Evolutionary conservation across 2,888 invertebrate genomes (phyloP).

Genomic region (Hanleya hanleyi): DNA sequence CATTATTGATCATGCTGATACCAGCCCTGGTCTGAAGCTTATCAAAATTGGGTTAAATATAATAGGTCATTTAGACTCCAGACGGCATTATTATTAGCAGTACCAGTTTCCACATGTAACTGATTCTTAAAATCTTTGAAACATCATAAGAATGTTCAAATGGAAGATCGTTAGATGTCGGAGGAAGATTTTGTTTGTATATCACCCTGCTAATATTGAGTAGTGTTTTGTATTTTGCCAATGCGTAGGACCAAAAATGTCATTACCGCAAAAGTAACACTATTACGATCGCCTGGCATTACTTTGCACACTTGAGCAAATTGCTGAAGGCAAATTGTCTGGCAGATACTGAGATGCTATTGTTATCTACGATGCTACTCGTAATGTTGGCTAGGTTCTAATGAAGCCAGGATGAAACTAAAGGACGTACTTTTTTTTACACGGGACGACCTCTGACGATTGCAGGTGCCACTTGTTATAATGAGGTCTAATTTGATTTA

Average conservation of each 20-base stretch:
- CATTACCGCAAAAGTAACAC: neutral
- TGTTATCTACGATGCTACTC: neutral
- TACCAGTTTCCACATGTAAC: too few relatives aligned
- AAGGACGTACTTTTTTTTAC: neutral
- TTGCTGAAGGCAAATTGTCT: neutral
- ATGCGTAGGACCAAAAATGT: neutral
- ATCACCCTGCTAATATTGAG: too few relatives aligned
- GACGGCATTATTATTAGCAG: too few relatives aligned
- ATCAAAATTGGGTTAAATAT: too few relatives aligned
- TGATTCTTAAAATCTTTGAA: too few relatives aligned
- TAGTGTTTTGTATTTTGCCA: too few relatives aligned
- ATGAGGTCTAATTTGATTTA: neutral
- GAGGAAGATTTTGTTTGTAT: too few relatives aligned
- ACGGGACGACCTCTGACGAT: neutral
- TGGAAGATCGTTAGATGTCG: too few relatives aligned
- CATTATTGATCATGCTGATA: too few relatives aligned
- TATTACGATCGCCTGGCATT: neutral
- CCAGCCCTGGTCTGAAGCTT: too few relatives aligned
- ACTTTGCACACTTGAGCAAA: neutral
- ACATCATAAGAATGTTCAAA: too few relatives aligned
- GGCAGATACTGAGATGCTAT: neutral
- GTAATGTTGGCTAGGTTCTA: neutral
- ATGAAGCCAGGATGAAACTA: neutral
- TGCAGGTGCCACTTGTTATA: neutral
- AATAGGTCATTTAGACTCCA: too few relatives aligned